Percentiles rank a stretch among this genome's conserved stretches.
phyloP scores from a whole-genome alignment of 2,113 vertebrate genomes.

The Bagarius yarrelli region DNA sequence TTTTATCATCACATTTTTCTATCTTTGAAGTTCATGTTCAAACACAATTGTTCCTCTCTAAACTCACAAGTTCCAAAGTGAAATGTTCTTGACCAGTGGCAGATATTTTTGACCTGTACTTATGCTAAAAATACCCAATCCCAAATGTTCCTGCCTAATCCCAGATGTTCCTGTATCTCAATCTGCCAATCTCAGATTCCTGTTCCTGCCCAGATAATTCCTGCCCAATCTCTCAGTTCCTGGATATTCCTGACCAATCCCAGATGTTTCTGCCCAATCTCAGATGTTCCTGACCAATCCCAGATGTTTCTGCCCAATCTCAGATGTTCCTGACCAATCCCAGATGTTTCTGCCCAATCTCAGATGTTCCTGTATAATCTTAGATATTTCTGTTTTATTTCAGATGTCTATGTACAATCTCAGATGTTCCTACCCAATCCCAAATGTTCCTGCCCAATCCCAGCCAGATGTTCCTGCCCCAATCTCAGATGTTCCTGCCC shows the following conservation, averaged over 20 bases:
- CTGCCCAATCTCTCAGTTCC: not conserved
- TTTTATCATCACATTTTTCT: not conserved
- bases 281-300: not conserved
- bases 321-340: not conserved
- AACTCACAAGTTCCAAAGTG: not conserved
- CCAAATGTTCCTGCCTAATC: not conserved
- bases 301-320: not conserved
- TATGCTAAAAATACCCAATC: not conserved
- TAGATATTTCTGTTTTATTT: not conserved
- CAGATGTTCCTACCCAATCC: not conserved
- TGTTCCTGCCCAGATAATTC: too few relatives aligned
- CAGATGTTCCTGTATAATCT: not conserved
- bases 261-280: not conserved
- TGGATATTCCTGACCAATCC: not conserved
- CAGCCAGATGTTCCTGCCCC: too few relatives aligned
- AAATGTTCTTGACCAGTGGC: not conserved
- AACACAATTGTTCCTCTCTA: too few relatives aligned
- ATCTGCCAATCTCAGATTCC: too few relatives aligned
- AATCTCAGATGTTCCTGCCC: not conserved
- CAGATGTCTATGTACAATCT: too few relatives aligned
- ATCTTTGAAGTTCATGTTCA: too few relatives aligned
- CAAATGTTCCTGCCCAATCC: too few relatives aligned
- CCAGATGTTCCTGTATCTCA: too few relatives aligned
- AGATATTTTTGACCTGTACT: not conserved
- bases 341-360: not conserved